Base-by-base conservation (phyloP, 2,113 vertebrate species). In the Sclerurus mexicanus region DNA sequence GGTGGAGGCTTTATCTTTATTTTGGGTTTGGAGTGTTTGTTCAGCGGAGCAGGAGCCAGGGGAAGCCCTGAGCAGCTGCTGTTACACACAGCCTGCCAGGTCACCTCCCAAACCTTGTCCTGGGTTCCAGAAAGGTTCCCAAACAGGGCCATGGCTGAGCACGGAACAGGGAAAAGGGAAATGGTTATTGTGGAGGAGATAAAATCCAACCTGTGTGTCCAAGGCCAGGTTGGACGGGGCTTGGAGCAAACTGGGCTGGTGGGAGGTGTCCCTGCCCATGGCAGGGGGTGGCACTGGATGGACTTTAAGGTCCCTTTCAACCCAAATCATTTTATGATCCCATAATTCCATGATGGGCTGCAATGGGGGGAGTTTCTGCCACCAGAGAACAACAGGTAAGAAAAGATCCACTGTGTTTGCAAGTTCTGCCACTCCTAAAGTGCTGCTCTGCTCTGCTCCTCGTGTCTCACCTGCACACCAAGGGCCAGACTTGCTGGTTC, bases 51-150 rank as follows among this genome's bases (percentile, higher is more conserved):
- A 66, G 68, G 33, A 87, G 64, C 52, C 28, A 4, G n/a, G 50
- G 22, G 22, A 19, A 39, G 56, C 42, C 28, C 50, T 10, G 67
- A 58, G 93, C 39, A 13, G 14, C 2, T n/a, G 88, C 31, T 49
- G 35, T 3, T 23, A 17, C 33, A 2, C 3, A 1, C 44, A 47
- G 35, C 12, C 4, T 4, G 42, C 8, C 4, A 62, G 76, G 76
- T 47, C 63, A n/a, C 71, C 39, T 47, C 2, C 2, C 2, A 4
- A 23, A 27, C 33, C 14, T 0, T 0, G 1, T 4, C 35, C 71
- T 14, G 1, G 2, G 39, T 53, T 28, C 22, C 12, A 5, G 42
- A 27, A 46, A 7, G 0, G 3, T 14, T 68, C 80, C 71, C 67
- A 35, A 28, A 60, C 69, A 35, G 39, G 55, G 42, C 23, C 0